Evolutionary conservation across 64 coral and sea anemone species (phyloP), one percentile per base, ranked within the genome.

Genomic region (Montipora foliosa): DNA sequence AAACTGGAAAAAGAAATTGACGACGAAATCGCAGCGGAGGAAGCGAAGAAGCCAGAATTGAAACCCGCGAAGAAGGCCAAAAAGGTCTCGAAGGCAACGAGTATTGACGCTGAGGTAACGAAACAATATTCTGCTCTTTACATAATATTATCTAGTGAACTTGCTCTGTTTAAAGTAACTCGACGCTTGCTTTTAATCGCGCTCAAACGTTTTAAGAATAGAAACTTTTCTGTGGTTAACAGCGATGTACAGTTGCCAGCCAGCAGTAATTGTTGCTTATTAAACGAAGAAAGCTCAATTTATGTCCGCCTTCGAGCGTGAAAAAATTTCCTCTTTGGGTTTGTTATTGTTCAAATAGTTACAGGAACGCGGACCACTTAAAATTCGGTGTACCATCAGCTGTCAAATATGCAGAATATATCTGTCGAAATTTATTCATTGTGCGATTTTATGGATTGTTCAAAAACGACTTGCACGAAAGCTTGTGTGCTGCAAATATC

Each of bases 1-100:
- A 96, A 96, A 70, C 76, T 99, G 1, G 98, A 99, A 75, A 99
- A 94, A 91, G 98, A 99, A 89, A 99, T 99, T 66, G 98, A 99
- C 60, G 92, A 91, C 71, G 98, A 99, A 78, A 99, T 99, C 48
- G 97, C 93, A 22, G 97, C 92, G n/a, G 94, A 94, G 44, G 90
- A 90, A 57, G 85, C 76, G 16, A 91, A 94, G 51, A 91, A 91
- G 48, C 90, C 87, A 3, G 77, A 49, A 5, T 46, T 80, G 13
- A 94, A 94, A 87, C 59, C 94, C 50, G 44, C 51, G 4, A 90
- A 88, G 37, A 96, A 96, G 25, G 77, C 85, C 51, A 94, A 96
- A 66, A 94, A 89, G 81, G 78, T 61, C n/a, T 59, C 89, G 0
- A 99, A 96, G 79, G 89, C 87, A 72, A 78, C 91, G 9, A 94